Percentiles rank a stretch among this genome's conserved stretches.
phyloP scores from a whole-genome alignment of 2,113 vertebrate species.

The Ciconia maguari region DNA sequence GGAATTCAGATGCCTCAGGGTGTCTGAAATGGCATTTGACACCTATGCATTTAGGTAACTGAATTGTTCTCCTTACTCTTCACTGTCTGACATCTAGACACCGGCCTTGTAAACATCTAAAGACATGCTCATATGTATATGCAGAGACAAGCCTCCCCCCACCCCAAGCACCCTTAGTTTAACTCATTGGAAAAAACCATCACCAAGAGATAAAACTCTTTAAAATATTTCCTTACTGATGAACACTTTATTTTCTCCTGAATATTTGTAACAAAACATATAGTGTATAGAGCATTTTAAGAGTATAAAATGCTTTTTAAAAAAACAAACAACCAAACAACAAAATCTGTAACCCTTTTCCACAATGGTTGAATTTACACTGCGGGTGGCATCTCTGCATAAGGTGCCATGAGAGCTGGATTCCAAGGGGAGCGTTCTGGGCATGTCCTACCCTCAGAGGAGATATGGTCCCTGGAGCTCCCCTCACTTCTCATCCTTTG shows the following conservation, averaged over 20 bases:
- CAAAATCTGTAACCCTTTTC: neutral
- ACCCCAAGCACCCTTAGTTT: neutral
- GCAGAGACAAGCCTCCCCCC: neutral
- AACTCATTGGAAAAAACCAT: neutral
- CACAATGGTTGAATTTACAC: neutral
- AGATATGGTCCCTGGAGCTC: neutral
- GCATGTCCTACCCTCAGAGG: neutral
- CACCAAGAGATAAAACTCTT: neutral
- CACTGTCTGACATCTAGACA: neutral
- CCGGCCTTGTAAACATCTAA: neutral
- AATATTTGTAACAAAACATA: neutral
- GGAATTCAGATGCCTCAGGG: neutral
- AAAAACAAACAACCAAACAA: neutral
- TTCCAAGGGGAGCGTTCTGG: neutral
- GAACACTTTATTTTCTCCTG: neutral
- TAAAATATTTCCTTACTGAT: neutral
- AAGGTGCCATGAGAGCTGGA: fast-evolving
- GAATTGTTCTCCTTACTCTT: neutral
- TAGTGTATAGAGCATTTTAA: neutral
- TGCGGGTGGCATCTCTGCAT: neutral
- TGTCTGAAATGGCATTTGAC: neutral
- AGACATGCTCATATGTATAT: fast-evolving
- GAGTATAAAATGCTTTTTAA: neutral
- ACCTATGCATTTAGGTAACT: neutral
- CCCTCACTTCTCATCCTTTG: neutral